Evolutionary conservation across 2,888 invertebrate genomes (phyloP), one percentile per base, ranked within the genome.

Genomic region (Aplocera efformata): DNA sequence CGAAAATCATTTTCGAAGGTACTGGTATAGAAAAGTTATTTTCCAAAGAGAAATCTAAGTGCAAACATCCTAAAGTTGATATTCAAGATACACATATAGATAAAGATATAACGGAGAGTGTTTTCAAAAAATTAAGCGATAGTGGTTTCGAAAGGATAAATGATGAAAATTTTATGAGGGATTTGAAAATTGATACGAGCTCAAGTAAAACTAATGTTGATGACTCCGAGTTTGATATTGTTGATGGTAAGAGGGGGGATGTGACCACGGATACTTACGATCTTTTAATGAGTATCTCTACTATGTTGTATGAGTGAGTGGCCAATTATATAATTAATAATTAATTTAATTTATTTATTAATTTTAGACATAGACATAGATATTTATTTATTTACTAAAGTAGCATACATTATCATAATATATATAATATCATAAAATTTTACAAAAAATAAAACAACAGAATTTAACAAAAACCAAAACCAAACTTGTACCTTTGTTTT

Each of bases 251-350:
- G 0, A 41, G 27, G 3, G 53, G 39, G 2, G 20, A 43, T 6
- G 41, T 52, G 0, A 53, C 57, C 0, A 37, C 48, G 0, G 45
- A 54, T 5, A 26, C 50, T 6, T 61, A 47, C 34, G 61, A 65
- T 13, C 45, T 67, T 21, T 32, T 69, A 0, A 42, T 75, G 5
- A 69, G 67, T 29, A 56, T 71, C 1, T 67, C 79, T 0, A 74
- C 74, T 2, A 42, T 71, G 25, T 53, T 68, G 75, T 79, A 20
- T 28, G 24, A 23, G 44, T 44, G 39, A 33, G 42, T 38, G n/a
- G 7, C 3, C 7, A 1, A 1, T 7, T 22, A 17, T n/a, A n/a
- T n/a, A n/a, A n/a, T n/a, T n/a, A n/a, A n/a, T n/a, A n/a, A n/a
- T n/a, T n/a, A n/a, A n/a, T n/a, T n/a, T n/a, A n/a, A n/a, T n/a